Conservation (phyloP, 2,797 vertebrate species). For the Clarias fuscus region DNA sequence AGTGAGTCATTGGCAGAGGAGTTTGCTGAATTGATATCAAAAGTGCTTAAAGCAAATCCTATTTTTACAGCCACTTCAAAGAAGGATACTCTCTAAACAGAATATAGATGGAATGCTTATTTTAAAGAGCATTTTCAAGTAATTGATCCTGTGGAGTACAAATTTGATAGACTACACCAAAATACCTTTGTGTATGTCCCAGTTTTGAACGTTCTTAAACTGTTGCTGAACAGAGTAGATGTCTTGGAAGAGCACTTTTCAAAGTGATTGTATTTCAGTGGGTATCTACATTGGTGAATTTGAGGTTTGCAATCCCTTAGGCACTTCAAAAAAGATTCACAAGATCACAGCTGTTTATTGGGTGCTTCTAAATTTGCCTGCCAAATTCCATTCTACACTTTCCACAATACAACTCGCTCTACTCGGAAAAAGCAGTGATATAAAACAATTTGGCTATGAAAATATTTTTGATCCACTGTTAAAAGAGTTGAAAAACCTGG, state of each 20-base stretch:
- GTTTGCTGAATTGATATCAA: constrained; percentile 10
- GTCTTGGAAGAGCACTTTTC: constrained; percentile 24
- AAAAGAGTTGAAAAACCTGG: constrained; percentile 26
- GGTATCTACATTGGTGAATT: constrained; percentile 27
- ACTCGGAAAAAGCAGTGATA: constrained; percentile 25
- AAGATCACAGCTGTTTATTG: constrained; percentile 43
- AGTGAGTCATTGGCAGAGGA: constrained; percentile 14
- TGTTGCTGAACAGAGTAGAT: constrained; percentile 35
- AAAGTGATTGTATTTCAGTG: constrained; percentile 29
- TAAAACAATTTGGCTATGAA: constrained; percentile 27
- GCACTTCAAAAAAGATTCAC: constrained; percentile 34
- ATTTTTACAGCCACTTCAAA: neutral
- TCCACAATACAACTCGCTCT: constrained; percentile 30
- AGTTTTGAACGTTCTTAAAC: constrained; percentile 21
- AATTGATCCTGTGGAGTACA: constrained; percentile 38
- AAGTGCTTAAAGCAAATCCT: constrained; percentile 27
- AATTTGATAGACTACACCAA: constrained; percentile 1
- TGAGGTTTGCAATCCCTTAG: constrained; percentile 35
- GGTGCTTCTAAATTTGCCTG: constrained; percentile 40
- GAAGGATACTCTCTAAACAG: constrained; percentile 26
- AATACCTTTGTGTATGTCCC: constrained; percentile 40
- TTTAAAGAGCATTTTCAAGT: constrained; percentile 41
- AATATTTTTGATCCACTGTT: constrained; percentile 33
- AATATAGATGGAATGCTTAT: constrained; percentile 28
- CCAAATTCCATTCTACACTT: constrained; percentile 29